phyloP scores from a whole-genome alignment of 2,888 invertebrate genomes.

The Lasioglossum vierecki region DNA sequence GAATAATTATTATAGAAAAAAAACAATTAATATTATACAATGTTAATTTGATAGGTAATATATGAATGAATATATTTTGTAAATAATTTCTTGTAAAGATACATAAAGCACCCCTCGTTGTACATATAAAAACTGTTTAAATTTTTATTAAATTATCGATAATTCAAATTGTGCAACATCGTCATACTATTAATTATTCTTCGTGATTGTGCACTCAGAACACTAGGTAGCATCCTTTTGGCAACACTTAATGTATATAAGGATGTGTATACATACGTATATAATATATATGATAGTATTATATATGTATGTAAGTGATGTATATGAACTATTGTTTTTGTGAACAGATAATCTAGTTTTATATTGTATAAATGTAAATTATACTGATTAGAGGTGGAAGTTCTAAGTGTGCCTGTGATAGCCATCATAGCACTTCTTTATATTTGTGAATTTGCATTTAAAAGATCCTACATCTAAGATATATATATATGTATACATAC shows the following conservation, averaged over 20 bases:
- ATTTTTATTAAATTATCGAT: slow-evolving; percentile 81
- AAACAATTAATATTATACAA: slow-evolving; percentile 72
- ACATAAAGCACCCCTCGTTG: slow-evolving; percentile 78
- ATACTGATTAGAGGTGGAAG: slow-evolving; percentile 72
- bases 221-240: slow-evolving; percentile 62
- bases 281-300: slow-evolving; percentile 62
- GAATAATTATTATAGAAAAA: slow-evolving; percentile 70
- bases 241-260: slow-evolving; percentile 55
- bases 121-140: slow-evolving; percentile 81
- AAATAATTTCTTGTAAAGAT: slow-evolving; percentile 83
- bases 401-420: slow-evolving; percentile 67
- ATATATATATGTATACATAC: neutral
- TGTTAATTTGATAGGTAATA: slow-evolving; percentile 83
- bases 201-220: slow-evolving; percentile 69
- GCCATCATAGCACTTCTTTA: slow-evolving; percentile 70
- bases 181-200: slow-evolving; percentile 75
- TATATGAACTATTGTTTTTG: slow-evolving; percentile 75
- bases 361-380: slow-evolving; percentile 79
- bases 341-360: slow-evolving; percentile 80
- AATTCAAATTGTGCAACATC: slow-evolving; percentile 76
- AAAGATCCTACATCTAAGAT: slow-evolving; percentile 34
- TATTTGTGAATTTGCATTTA: slow-evolving; percentile 52
- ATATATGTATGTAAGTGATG: slow-evolving; percentile 70
- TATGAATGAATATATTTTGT: slow-evolving; percentile 83
- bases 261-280: slow-evolving; percentile 67